Evolutionary conservation across 64 coral and sea anemone genomes (phyloP).

Genomic region (Pocillopora verrucosa): DNA sequence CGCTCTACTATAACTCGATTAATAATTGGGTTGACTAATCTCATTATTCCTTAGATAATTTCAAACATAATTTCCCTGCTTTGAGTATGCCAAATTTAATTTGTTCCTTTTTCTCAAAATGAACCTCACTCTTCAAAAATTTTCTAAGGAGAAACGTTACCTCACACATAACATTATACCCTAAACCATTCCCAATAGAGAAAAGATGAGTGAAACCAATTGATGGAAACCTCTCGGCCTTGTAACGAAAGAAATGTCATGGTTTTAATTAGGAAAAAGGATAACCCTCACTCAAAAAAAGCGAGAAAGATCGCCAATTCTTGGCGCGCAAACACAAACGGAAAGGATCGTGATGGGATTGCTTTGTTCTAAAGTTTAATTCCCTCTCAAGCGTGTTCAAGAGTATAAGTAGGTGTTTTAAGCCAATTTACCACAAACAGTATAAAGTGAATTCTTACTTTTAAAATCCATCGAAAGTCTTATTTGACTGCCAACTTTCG

Average conservation of each 20-base stretch:
- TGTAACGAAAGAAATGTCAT: not conserved
- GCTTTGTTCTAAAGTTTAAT: not conserved
- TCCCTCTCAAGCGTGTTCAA: not conserved
- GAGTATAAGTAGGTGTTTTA: not conserved
- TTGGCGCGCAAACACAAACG: not conserved
- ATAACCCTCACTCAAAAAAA: not conserved
- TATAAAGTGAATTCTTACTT: slow-evolving; percentile 63
- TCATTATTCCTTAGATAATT: not conserved
- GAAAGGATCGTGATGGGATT: not conserved
- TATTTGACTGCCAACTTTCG: slow-evolving; percentile 60
- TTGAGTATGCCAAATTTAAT: not conserved
- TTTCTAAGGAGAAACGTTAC: not conserved
- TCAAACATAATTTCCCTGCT: not conserved
- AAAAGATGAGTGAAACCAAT: not conserved
- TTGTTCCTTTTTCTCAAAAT: not conserved
- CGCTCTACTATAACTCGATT: not conserved
- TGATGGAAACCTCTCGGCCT: not conserved
- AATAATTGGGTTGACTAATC: slow-evolving; percentile 5
- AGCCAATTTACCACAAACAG: not conserved
- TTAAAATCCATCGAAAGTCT: slow-evolving; percentile 87
- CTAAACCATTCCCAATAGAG: not conserved
- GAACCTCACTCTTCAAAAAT: not conserved
- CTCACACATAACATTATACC: not conserved
- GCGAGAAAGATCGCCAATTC: not conserved
- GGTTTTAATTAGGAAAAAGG: slow-evolving; percentile 15